Base-by-base conservation (phyloP, 2,113 vertebrate genomes). In the Lathamus discolor region DNA sequence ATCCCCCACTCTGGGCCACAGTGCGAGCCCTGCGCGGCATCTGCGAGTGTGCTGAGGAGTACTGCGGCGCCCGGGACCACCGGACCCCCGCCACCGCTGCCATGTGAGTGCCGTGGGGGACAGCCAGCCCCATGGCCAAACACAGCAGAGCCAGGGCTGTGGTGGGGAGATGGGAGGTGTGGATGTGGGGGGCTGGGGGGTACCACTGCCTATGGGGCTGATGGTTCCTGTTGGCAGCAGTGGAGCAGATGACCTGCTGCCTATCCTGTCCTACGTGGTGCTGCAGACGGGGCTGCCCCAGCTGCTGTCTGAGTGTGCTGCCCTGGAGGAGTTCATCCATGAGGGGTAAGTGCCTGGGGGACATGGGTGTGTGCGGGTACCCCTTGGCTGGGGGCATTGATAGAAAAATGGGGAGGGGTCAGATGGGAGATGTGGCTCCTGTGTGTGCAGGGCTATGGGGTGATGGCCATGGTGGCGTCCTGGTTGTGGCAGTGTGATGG, bases 321-420 rank as follows among this genome's bases (percentile, higher is more conserved):
- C 99, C 6, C 85, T 99, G 96, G 99, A 99, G 96, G 99, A 99
- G 95, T 99, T 99, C 96, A 99, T 99, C 97, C 99, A 99, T 0
- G 99, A 99, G 92, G 99, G 99, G 99, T 99, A 97, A 70, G 91
- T 44, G n/a, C 49, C 0, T 10, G 8, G 4, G 7, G 27, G 6
- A 24, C 29, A 66, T 3, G 37, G 29, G 35, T 55, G n/a, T 6
- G 0, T 3, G 1, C 0, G 1, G 49, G 43, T 11, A 7, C 16
- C 9, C 20, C 22, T 10, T 10, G 39, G 15, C 54, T 37, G 41
- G 24, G 22, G 44, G 10, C 41, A 59, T n/a, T 59, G 20, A n/a
- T 59, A 33, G 57, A n/a, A 33, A 22, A 59, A n/a, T 59, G 57
- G 33, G 20, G 57, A 59, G 33, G 20, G 19, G 33, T 20, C 33